These are phyloP conservation scores for Stylophora pistillata DNA, from an alignment of 64 coral and sea anemone genomes.

Conservation along the genomic window DNA sequence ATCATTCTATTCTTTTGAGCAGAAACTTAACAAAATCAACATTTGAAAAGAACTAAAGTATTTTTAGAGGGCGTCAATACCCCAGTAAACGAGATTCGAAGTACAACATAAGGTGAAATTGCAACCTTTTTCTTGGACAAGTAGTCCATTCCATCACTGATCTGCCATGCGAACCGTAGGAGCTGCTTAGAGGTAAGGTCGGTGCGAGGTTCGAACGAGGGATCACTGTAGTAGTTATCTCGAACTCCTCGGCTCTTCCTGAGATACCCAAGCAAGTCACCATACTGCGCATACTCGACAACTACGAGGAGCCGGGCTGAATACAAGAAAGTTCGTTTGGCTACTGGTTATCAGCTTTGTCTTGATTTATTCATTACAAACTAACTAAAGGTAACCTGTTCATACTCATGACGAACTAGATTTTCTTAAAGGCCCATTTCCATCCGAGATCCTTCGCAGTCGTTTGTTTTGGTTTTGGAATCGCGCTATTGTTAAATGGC, in stretches of 20 bases:
- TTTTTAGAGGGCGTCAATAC: neutral
- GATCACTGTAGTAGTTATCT: constrained; percentile 60
- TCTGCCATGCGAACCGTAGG: constrained; percentile 57
- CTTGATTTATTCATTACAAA: too few relatives aligned
- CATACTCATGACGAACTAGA: too few relatives aligned
- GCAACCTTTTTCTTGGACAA: constrained; percentile 61
- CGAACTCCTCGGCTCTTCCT: constrained; percentile 64
- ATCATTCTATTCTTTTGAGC: too few relatives aligned
- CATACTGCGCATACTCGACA: constrained; percentile 61
- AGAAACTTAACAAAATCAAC: too few relatives aligned
- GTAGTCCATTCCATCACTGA: constrained; percentile 64
- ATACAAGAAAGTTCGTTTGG: neutral
- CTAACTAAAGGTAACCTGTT: too few relatives aligned
- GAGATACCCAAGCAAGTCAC: constrained; percentile 70
- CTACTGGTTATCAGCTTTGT: too few relatives aligned
- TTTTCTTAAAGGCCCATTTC: too few relatives aligned
- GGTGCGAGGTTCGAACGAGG: constrained; percentile 4
- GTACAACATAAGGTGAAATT: neutral
- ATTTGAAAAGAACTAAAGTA: too few relatives aligned
- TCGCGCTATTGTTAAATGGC: too few relatives aligned
- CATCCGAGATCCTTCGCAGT: too few relatives aligned
- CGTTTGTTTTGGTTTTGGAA: too few relatives aligned
- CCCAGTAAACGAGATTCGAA: neutral
- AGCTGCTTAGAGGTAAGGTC: constrained; percentile 48
- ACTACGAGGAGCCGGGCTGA: constrained; percentile 55